Evolutionary conservation across 2,113 vertebrate genomes (phyloP).

Genomic region (Scomber colias): DNA sequence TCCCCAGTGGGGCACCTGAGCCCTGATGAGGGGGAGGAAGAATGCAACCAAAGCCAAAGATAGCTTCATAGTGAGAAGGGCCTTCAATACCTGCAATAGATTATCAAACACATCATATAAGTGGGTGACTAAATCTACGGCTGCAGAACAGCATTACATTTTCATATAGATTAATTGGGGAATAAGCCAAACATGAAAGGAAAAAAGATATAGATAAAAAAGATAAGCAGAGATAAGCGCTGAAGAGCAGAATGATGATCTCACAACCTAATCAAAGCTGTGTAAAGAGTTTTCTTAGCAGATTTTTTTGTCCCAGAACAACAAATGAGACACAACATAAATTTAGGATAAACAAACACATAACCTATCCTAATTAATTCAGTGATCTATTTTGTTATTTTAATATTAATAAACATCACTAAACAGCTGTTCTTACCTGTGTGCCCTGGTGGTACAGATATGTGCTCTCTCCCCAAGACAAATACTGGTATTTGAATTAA

Average conservation of each 20-base stretch:
- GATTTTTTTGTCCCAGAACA: no score
- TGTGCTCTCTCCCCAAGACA: conserved; percentile 15
- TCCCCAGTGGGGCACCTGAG: conserved; percentile 90
- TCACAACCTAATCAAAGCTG: background rate
- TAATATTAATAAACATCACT: background rate
- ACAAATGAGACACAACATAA: background rate
- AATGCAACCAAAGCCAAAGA: conserved; percentile 51
- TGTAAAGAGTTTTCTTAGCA: background rate
- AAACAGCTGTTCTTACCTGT: conserved; percentile 57
- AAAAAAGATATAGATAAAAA: background rate
- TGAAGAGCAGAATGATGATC: background rate
- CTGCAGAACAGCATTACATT: background rate
- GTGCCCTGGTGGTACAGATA: conserved; percentile 18
- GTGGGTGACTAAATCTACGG: no score
- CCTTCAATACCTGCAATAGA: conserved; percentile 45
- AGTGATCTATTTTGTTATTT: background rate
- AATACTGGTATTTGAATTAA: conserved; percentile 55
- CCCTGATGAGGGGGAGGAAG: conserved; percentile 67
- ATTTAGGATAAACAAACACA: background rate
- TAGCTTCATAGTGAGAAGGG: conserved; percentile 64
- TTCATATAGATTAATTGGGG: background rate
- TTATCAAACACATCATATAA: background rate
- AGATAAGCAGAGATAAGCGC: background rate
- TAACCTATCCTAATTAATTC: background rate
- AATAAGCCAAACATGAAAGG: background rate